Evolutionary conservation across 2,888 invertebrate genomes (phyloP).

Genomic region (Drosophila falleni): DNA sequence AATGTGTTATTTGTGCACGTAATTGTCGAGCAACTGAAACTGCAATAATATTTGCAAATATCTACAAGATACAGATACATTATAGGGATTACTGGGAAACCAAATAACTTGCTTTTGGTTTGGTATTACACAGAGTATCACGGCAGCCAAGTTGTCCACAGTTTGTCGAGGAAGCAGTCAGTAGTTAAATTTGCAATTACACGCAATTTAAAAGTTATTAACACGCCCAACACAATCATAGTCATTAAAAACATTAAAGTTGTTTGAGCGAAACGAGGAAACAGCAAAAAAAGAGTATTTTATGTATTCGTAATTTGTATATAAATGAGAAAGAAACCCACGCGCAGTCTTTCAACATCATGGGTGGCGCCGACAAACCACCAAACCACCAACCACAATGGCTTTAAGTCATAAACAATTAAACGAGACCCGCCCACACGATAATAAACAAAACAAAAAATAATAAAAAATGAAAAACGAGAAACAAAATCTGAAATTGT

Average conservation of each 20-base stretch:
- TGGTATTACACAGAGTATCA: background rate
- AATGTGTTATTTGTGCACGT: background rate
- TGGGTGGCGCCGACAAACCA: constrained; percentile 49
- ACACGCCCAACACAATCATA: constrained; percentile 51
- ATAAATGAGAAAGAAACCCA: constrained; percentile 50
- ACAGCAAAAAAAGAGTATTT: constrained; percentile 29
- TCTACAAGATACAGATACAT: background rate
- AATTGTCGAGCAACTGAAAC: background rate
- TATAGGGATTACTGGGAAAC: background rate
- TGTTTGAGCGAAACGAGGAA: constrained; percentile 33
- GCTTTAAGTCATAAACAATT: constrained; percentile 68
- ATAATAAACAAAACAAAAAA: constrained; percentile 23
- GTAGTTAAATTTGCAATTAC: constrained; percentile 64
- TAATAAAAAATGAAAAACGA: background rate
- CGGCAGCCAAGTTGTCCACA: constrained; percentile 17
- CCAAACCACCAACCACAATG: constrained; percentile 30
- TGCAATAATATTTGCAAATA: background rate
- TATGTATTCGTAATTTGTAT: constrained; percentile 23
- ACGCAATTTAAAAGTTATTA: constrained; percentile 76
- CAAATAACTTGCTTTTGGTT: background rate
- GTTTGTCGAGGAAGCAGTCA: background rate
- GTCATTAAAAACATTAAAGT: constrained; percentile 43
- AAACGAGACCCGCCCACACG: constrained; percentile 57
- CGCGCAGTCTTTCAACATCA: constrained; percentile 34
- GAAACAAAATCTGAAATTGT: constrained; percentile 2